Percentiles rank a stretch among this genome's conserved stretches.
phyloP scores from a whole-genome alignment of 1,140 invertebrate species.

The Acromyrmex charruanus region DNA sequence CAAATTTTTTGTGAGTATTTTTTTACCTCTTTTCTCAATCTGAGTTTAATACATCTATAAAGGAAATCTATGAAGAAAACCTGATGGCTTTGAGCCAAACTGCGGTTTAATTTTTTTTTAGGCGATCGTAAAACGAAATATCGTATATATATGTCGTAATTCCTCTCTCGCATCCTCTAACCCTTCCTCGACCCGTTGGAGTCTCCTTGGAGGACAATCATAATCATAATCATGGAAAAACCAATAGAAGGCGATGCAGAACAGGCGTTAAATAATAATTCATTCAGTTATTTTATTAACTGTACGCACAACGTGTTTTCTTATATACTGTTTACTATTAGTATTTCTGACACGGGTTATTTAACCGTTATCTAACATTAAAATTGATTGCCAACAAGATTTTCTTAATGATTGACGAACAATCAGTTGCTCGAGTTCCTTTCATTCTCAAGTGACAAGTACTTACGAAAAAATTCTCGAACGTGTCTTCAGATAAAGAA shows the following conservation, averaged over 20 bases:
- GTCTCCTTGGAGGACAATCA: background rate
- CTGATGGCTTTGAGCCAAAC: constrained; percentile 27
- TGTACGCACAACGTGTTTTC: background rate
- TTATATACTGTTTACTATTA: background rate
- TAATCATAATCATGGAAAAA: constrained; percentile 41
- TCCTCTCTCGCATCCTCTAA: constrained; percentile 57
- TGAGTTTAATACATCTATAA: constrained; percentile 16
- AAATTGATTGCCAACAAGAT: constrained; percentile 1
- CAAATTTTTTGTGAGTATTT: constrained; percentile 50
- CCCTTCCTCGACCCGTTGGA: constrained; percentile 21
- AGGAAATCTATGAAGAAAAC: constrained; percentile 4
- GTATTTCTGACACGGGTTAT: background rate
- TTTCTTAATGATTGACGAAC: background rate
- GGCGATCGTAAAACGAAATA: constrained; percentile 66
- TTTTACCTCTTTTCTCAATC: constrained; percentile 65
- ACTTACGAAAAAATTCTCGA: background rate
- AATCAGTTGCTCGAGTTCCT: constrained; percentile 16
- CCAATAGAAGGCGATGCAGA: background rate
- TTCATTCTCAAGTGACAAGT: constrained; percentile 11
- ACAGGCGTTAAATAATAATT: constrained; percentile 1
- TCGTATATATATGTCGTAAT: constrained; percentile 57
- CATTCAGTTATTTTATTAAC: constrained; percentile 27
- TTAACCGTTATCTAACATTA: constrained; percentile 15
- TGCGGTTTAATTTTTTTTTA: constrained; percentile 70
- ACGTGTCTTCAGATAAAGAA: background rate